Percentiles rank a stretch among this genome's conserved stretches.
Evolutionary conservation across 2,797 vertebrate genomes (phyloP).

Genomic region (Macrochelys suwanniensis): DNA sequence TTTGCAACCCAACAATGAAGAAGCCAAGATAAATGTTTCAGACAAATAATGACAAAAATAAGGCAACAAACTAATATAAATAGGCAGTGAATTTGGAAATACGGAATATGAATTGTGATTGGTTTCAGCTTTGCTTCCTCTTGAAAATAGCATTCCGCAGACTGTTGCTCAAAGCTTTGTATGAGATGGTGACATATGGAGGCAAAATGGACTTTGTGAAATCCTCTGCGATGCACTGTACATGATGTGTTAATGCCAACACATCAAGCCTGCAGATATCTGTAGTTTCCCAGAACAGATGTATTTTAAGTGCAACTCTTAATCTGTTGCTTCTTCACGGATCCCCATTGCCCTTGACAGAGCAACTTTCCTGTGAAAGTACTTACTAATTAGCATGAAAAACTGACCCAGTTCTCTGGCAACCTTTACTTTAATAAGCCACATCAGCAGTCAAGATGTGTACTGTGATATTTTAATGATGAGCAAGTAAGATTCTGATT

Average conservation of each 20-base stretch:
- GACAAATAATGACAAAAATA: not conserved
- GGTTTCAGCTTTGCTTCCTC: not conserved
- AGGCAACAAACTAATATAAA: not conserved
- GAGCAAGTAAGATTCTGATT: not conserved
- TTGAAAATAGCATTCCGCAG: not conserved
- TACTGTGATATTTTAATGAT: not conserved
- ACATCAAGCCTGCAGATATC: too few species aligned
- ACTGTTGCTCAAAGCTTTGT: not conserved
- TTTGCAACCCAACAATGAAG: not conserved
- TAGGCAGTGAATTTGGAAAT: not conserved
- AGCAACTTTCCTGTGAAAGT: not conserved
- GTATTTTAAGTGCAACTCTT: not conserved
- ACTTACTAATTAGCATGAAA: not conserved
- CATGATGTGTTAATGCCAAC: not conserved
- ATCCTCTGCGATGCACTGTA: too few species aligned
- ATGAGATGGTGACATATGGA: too few species aligned
- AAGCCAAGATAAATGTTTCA: not conserved
- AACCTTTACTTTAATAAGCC: not conserved
- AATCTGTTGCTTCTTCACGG: not conserved
- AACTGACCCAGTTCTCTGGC: not conserved
- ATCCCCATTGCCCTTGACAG: not conserved
- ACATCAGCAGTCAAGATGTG: not conserved
- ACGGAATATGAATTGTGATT: not conserved
- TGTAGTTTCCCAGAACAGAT: not conserved
- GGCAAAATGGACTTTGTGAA: too few species aligned